Evolutionary conservation across 2,113 vertebrate genomes (phyloP).

Genomic region (Tringa solitaria): DNA sequence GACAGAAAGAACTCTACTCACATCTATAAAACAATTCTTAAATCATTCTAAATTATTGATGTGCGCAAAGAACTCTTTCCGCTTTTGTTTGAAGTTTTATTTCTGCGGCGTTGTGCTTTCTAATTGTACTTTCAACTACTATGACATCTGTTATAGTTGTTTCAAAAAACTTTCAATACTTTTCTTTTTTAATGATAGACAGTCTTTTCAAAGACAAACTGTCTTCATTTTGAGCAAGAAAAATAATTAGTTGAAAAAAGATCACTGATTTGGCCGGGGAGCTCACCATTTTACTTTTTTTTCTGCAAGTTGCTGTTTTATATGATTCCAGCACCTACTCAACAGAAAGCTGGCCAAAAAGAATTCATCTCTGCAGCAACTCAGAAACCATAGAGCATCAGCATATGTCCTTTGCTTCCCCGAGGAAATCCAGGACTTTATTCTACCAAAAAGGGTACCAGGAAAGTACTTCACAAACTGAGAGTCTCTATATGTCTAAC

Average conservation of each 20-base stretch:
- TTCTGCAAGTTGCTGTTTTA: conserved; percentile 43
- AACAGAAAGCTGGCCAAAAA: conserved; percentile 61
- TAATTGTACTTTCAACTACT: conserved; percentile 65
- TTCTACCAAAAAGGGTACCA: conserved; percentile 35
- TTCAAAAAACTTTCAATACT: conserved; percentile 65
- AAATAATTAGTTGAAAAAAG: conserved; percentile 65
- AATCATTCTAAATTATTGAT: conserved; percentile 63
- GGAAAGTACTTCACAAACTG: conserved; percentile 44
- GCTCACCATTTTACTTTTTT: conserved; percentile 18
- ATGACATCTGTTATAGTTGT: conserved; percentile 66
- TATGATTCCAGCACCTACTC: conserved; percentile 62
- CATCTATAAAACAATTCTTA: conserved; percentile 62
- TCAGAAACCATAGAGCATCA: conserved; percentile 26
- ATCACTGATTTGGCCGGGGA: conserved; percentile 58
- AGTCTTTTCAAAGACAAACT: conserved; percentile 53
- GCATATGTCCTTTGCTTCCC: conserved; percentile 63
- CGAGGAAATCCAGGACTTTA: conserved; percentile 38
- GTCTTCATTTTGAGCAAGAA: conserved; percentile 56
- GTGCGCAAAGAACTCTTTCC: conserved; percentile 30
- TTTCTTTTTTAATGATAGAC: conserved; percentile 53
- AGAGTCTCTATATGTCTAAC: conserved; percentile 11
- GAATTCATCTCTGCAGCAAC: conserved; percentile 21
- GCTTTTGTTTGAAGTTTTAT: conserved; percentile 67
- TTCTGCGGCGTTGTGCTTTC: conserved; percentile 55
- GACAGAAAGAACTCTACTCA: conserved; percentile 45